Conservation (phyloP, 2,888 invertebrate species). For the Endomychus coccineus region DNA sequence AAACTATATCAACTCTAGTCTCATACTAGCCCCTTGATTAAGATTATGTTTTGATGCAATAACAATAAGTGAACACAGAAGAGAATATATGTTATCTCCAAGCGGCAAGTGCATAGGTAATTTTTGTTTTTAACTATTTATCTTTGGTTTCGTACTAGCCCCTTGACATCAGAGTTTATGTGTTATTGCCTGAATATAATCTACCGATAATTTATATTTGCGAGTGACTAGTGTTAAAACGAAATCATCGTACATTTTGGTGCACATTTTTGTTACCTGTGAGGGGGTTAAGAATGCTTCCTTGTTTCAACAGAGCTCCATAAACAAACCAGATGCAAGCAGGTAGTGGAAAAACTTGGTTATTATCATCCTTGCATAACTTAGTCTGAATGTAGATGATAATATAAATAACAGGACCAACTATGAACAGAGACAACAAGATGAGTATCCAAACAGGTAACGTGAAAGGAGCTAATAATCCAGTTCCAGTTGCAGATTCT, state of each 20-base stretch:
- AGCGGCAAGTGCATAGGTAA: too few species aligned
- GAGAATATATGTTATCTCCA: too few species aligned
- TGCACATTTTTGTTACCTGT: constrained; percentile 67
- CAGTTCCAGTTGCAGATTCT: constrained; percentile 76
- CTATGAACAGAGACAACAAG: constrained; percentile 59
- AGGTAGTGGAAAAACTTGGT: constrained; percentile 54
- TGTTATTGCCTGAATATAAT: too few species aligned
- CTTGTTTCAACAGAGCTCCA: constrained; percentile 81
- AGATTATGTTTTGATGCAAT: too few species aligned
- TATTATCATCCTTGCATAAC: constrained; percentile 52
- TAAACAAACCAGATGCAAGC: constrained; percentile 84
- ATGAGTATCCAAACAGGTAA: constrained; percentile 55
- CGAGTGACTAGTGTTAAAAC: constrained; percentile 3
- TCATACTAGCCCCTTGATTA: too few species aligned
- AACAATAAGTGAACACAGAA: too few species aligned
- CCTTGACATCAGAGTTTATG: too few species aligned
- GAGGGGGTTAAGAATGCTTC: constrained; percentile 69
- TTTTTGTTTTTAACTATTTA: too few species aligned
- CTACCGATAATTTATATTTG: too few species aligned
- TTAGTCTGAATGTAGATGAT: constrained; percentile 59
- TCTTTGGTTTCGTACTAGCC: too few species aligned
- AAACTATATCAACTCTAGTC: too few species aligned
- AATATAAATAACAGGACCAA: constrained; percentile 71
- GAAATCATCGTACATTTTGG: constrained; percentile 1
- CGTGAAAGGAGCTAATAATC: constrained; percentile 75